These are phyloP conservation scores for Alectoris magna DNA, from an alignment of 2,797 vertebrate genomes.

Conservation along the genomic window DNA sequence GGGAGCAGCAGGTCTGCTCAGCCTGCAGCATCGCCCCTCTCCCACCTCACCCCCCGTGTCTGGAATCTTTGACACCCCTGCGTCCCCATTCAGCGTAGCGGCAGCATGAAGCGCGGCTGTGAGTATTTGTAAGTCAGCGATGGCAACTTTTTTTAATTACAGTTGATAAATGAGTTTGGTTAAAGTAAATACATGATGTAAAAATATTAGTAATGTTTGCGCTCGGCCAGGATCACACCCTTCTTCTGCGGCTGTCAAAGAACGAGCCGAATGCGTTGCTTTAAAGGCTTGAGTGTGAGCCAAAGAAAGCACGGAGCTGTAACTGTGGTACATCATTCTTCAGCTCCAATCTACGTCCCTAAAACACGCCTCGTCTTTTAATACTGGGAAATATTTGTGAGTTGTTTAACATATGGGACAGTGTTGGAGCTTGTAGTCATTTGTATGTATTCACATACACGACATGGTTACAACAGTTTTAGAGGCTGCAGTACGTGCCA, in stretches of 20 bases:
- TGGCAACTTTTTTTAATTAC: conserved; percentile 29
- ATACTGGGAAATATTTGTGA: conserved; percentile 26
- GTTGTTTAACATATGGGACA: background rate
- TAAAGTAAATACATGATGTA: conserved; percentile 60
- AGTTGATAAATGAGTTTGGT: conserved; percentile 39
- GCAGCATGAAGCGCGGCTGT: conserved; percentile 3
- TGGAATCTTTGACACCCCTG: background rate
- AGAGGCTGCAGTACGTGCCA: background rate
- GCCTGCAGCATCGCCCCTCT: too few species aligned
- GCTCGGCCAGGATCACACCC: conserved; percentile 42
- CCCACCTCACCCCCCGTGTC: background rate
- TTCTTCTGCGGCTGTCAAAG: conserved; percentile 49
- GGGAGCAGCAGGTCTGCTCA: too few species aligned
- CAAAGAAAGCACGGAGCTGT: conserved; percentile 8
- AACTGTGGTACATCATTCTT: background rate
- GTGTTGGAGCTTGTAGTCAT: conserved; percentile 7
- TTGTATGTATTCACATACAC: background rate
- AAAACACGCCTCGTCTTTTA: conserved; percentile 24
- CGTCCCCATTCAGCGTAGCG: background rate
- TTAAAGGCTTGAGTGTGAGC: background rate
- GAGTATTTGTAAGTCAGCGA: conserved; percentile 31
- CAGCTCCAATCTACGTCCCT: background rate
- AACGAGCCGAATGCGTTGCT: conserved; percentile 42
- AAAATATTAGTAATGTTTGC: conserved; percentile 32
- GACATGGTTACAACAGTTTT: background rate